Evolutionary conservation across 1,140 invertebrate genomes (phyloP), one percentile per base, ranked within the genome.

Genomic region (Drosophila nigrodunni): DNA sequence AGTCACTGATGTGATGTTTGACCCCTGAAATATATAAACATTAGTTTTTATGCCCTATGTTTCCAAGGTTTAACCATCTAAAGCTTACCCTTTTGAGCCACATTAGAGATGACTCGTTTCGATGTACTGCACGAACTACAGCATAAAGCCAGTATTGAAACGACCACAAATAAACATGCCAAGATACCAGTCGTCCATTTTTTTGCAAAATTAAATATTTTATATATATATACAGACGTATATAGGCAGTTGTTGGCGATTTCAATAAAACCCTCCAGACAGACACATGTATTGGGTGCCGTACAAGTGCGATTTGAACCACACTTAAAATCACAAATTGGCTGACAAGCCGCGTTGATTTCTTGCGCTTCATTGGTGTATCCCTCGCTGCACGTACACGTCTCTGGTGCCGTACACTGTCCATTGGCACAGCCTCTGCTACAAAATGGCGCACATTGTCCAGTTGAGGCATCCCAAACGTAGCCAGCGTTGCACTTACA

Each of bases 401-500:
- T 41, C 11, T 18, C 54, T 18, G 65, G 65, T 7, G 15, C 6
- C 8, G 9, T 34, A 3, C 65, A 67, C 34, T 8, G 11, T 25
- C 65, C 65, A 11, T 58, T 57, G n/a, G 3, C 3, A 21, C 65
- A 67, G 41, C 30, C 52, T 10, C 10, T 54, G 13, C 11, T 9
- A 10, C 64, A 66, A 7, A 57, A 10, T 1, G 64, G 50, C 2
- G 7, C 7, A 21, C 60, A 62, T 2, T 21, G 5, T 3, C n/a
- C 13, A 8, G 9, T 44, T 1, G 15, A 21, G 4, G 50, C 10
- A 41, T 11, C 5, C 13, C 4, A 3, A 2, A 52, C 8, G 15
- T 52, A 69, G 18, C 67, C 67, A 9, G 3, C n/a, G 9, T 69
- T 8, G 25, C 67, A 69, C 7, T 43, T 25, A n/a, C 57, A 46